Base-by-base conservation (phyloP, 2,113 vertebrate species). In the Heliornis fulica region DNA sequence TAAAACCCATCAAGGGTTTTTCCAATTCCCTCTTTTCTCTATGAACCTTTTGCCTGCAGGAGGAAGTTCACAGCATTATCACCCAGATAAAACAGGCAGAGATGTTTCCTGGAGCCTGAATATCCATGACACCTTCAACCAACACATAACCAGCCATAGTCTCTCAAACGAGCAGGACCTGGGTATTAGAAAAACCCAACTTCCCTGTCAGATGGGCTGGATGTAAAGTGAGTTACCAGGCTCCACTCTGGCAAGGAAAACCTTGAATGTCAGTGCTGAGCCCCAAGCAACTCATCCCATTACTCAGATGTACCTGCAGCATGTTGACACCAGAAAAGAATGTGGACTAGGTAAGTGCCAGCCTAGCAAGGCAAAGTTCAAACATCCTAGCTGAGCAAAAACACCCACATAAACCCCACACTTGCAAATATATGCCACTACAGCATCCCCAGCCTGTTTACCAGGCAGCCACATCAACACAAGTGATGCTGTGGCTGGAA, bases 261-360 rank as follows among this genome's bases (percentile, higher is more conserved):
- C 23, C 23, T 77, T 34, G 54, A 48, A 31, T 3, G 5, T 10
- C n/a, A 28, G 15, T 32, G 41, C 36, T 74, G 64, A 81, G 56
- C 5, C 17, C 29, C 46, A 86, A 17, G 34, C 11, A 89, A 72
- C 32, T 65, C 54, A 65, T 43, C n/a, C 54, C 51, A 53, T 18
- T n/a, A 0, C 29, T 68, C 0, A 0, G 23, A 45, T 0, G 0
- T 29, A 32, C 17, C 78, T 63, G 41, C 36, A 25, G 26, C 1
- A 0, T 0, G 0, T 9, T 87, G 50, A 84, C 59, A 61, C 12
- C 64, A 77, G 36, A 66, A 71, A 32, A 25, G 21, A 50, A 74
- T 32, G 25, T 54, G 56, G 65, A 54, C 31, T 3, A 1, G 54
- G 28, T 13, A 45, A 21, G 10, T 0, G 0, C 20, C 79, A 90